phyloP scores from a whole-genome alignment of 1,140 invertebrate species.

The Yoshiicerus persimilis region DNA sequence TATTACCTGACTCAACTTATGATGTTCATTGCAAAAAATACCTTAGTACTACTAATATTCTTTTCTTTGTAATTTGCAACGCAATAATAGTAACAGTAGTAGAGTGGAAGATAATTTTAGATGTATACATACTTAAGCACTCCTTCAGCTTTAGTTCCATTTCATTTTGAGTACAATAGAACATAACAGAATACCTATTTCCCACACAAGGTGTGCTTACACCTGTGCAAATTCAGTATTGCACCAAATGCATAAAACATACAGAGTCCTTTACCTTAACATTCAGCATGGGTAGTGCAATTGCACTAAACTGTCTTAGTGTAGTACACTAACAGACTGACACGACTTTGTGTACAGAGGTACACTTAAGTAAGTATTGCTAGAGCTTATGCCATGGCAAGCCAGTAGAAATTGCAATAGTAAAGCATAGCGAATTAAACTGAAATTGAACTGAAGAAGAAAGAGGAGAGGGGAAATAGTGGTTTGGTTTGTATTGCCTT shows the following conservation, averaged over 20 bases:
- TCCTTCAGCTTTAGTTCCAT: background rate
- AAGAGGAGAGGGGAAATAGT: background rate
- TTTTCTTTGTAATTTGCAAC: background rate
- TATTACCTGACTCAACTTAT: background rate
- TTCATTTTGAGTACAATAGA: background rate
- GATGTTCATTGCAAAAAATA: background rate
- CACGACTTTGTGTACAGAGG: background rate
- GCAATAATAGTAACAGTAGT: background rate
- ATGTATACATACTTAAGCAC: background rate
- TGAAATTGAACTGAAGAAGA: background rate
- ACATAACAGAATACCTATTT: background rate
- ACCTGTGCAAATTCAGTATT: background rate
- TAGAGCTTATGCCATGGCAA: background rate
- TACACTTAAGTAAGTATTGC: too few relatives aligned
- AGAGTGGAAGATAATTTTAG: background rate
- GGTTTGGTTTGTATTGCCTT: background rate
- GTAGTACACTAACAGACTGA: background rate
- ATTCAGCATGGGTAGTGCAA: background rate
- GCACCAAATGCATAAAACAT: background rate
- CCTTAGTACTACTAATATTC: background rate
- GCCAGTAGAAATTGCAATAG: background rate
- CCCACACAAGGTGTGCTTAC: too few relatives aligned
- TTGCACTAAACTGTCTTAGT: background rate
- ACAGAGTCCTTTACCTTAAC: slow-evolving; percentile 10
- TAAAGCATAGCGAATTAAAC: background rate